Evolutionary conservation across 2,113 vertebrate species (phyloP), one percentile per base, ranked within the genome.

Genomic region (Serilophus lunatus): DNA sequence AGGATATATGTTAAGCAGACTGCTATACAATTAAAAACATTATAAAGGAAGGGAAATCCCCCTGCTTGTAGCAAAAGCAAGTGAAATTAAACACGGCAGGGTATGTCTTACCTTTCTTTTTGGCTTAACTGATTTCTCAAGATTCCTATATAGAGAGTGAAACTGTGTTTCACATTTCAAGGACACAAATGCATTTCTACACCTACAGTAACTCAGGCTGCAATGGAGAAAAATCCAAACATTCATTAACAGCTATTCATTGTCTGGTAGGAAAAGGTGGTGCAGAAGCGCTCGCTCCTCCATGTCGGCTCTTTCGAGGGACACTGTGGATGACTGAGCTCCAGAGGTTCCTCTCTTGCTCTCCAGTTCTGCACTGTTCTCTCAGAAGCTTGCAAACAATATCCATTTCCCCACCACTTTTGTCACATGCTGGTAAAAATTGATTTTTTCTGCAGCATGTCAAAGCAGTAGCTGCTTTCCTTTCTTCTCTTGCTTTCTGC

Each of bases 401-500:
- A 65, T 42, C 16, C 13, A 47, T 95, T 94, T 91, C 70, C 60
- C 61, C 40, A 61, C 59, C 0, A 4, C 75, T 94, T 89, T 31
- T 88, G 83, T 89, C 88, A 90, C 88, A 86, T 4, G 40, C 63
- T 1, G 5, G 76, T 91, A 88, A 92, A 93, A 96, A 69, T 12
- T 35, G 77, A 94, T 96, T 96, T 93, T 84, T 81, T 92, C 86
- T 91, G 83, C 91, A 33, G 80, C 6, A 61, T 71, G 63, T 91
- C 93, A 91, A 91, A 95, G 90, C 26, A 8, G 65, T 49, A 42
- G 65, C 77, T 91, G 81, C 83, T 65, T 85, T 94, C 42, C 90
- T 95, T 93, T 88, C 74, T 82, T 86, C 87, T 93, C 18, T 92
- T 94, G 82, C 93, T 75, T 95, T 94, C 90, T 95, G 79, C 78